These are phyloP conservation scores for Lithosia quadra DNA, from an alignment of 2,888 invertebrate genomes.

Conservation along the genomic window DNA sequence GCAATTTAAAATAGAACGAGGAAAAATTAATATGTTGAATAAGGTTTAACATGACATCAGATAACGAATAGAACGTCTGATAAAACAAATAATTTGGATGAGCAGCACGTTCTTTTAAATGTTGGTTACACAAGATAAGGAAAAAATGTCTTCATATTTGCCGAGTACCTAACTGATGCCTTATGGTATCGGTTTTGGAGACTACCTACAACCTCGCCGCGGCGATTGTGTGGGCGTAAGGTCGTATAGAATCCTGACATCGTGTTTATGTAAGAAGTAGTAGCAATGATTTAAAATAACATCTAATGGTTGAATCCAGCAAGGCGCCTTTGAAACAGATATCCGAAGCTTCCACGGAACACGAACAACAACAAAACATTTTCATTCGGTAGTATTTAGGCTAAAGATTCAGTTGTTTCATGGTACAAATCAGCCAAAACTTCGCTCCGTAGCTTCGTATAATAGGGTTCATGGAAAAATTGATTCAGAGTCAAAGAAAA, in stretches of 20 bases:
- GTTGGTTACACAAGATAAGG: not conserved
- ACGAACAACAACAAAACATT: too few species aligned
- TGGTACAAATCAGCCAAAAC: not conserved
- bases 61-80: not conserved
- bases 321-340: not conserved
- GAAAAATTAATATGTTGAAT: not conserved
- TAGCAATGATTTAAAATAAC: not conserved
- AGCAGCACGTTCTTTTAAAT: not conserved
- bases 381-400: not conserved
- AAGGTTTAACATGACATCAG: not conserved
- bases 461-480: too few species aligned
- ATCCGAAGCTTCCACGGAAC: not conserved
- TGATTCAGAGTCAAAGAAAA: constrained; percentile 6
- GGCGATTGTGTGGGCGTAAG: not conserved
- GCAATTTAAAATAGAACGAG: not conserved
- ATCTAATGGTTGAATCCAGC: not conserved
- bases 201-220: not conserved
- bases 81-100: not conserved
- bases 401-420: too few species aligned
- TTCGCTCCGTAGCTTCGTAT: not conserved
- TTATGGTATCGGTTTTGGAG: not conserved
- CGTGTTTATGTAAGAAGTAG: not conserved
- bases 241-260: too few species aligned
- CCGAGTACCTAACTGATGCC: not conserved
- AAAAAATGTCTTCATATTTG: not conserved